phyloP scores from a whole-genome alignment of 2,113 vertebrate species.

The Lates calcarifer region DNA sequence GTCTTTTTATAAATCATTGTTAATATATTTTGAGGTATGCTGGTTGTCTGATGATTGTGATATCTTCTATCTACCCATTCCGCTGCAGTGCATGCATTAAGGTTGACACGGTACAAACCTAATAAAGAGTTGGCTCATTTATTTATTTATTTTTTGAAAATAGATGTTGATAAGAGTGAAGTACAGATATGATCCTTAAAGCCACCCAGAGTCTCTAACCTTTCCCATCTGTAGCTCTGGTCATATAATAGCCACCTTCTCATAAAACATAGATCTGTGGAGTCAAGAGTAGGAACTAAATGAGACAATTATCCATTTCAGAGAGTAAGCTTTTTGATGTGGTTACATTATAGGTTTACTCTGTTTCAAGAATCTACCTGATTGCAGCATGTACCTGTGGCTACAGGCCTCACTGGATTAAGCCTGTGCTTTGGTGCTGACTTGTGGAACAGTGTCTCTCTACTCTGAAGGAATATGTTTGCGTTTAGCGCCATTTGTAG shows the following conservation, averaged over 20 bases:
- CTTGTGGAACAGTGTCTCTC: conserved; percentile 20
- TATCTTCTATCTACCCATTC: neutral
- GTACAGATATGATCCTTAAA: neutral
- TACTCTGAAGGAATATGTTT: conserved; percentile 17
- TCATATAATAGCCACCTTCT: neutral
- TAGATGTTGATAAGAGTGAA: neutral
- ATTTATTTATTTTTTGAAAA: neutral
- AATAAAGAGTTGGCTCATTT: neutral
- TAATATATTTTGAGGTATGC: neutral
- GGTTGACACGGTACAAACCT: neutral
- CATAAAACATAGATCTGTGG: neutral
- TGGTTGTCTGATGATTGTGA: neutral
- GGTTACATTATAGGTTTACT: neutral
- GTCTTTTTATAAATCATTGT: neutral
- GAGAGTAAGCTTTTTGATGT: neutral
- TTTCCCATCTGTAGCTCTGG: neutral
- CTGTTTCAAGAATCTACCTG: neutral
- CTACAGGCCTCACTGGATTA: neutral
- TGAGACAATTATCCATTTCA: neutral
- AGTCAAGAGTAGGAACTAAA: neutral
- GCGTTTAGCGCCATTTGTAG: conserved; percentile 15
- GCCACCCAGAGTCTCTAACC: too few relatives aligned
- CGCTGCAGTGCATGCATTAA: neutral
- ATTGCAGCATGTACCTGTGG: neutral
- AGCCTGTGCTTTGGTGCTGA: neutral